Evolutionary conservation across 2,113 vertebrate species (phyloP).

Genomic region (Silurus asotus): DNA sequence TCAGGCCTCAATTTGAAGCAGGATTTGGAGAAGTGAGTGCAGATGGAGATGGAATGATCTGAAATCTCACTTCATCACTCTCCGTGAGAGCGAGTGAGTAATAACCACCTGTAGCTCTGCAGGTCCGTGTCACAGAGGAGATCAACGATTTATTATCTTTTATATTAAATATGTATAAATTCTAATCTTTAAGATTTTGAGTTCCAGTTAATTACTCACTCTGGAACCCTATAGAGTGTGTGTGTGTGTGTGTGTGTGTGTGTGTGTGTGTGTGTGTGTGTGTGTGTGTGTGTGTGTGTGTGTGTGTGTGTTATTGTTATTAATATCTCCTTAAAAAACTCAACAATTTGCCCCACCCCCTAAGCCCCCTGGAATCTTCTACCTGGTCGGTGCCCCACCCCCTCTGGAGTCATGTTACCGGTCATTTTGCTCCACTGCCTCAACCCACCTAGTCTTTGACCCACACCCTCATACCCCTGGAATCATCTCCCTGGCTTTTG

Average conservation of each 20-base stretch:
- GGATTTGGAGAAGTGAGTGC: conserved; percentile 26
- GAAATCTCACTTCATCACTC: conserved; percentile 14
- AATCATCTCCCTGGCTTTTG: background rate
- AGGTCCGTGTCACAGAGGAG: background rate
- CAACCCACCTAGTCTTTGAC: background rate
- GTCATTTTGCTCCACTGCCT: background rate
- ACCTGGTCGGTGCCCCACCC: background rate
- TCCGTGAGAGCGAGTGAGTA: background rate
- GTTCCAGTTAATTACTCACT: background rate
- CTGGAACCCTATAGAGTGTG: background rate
- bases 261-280: too few species aligned
- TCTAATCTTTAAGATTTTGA: background rate
- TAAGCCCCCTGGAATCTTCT: background rate
- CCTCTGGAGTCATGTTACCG: background rate
- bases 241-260: background rate
- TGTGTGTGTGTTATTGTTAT: too few species aligned
- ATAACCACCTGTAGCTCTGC: background rate
- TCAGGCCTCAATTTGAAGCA: conserved; percentile 26
- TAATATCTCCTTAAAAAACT: too few species aligned
- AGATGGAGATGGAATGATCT: conserved; percentile 13
- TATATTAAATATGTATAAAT: background rate
- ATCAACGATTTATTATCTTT: background rate
- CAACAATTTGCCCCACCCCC: background rate
- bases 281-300: too few species aligned
- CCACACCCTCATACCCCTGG: background rate